Conservation (phyloP, 2,888 invertebrate species). For the Melitaea athalia region DNA sequence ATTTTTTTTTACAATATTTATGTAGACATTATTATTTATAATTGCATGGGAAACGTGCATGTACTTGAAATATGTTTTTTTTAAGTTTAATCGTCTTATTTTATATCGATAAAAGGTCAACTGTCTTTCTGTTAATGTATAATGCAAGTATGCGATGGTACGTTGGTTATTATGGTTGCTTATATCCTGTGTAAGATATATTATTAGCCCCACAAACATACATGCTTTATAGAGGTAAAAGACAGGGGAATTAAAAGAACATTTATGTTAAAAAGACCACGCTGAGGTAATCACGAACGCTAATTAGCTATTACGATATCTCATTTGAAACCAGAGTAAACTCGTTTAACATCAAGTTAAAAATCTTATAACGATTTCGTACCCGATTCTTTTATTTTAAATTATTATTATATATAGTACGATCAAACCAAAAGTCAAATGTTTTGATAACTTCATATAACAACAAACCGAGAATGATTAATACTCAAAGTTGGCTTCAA, state of each 20-base stretch:
- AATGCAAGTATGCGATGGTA: neutral
- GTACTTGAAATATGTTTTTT: neutral
- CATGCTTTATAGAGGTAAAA: neutral
- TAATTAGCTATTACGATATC: neutral
- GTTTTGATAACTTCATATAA: slow-evolving; percentile 16
- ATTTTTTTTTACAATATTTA: neutral
- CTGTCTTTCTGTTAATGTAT: neutral
- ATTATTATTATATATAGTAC: neutral
- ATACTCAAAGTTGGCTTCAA: slow-evolving; percentile 62
- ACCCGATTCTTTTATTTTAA: neutral
- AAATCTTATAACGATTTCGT: neutral
- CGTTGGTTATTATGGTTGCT: neutral
- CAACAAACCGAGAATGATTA: slow-evolving; percentile 55
- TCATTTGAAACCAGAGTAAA: neutral
- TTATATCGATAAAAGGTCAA: slow-evolving; percentile 5
- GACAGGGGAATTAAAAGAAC: neutral
- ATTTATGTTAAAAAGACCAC: neutral
- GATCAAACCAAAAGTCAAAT: neutral
- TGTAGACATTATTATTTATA: neutral
- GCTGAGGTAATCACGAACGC: neutral
- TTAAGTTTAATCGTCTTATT: slow-evolving; percentile 6
- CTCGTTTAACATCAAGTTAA: neutral
- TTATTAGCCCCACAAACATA: neutral
- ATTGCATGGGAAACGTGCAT: neutral
- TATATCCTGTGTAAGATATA: neutral